Percentiles rank a stretch among this genome's conserved stretches.
phyloP scores from a whole-genome alignment of 2,888 invertebrate genomes.

The Galerucella pusilla region DNA sequence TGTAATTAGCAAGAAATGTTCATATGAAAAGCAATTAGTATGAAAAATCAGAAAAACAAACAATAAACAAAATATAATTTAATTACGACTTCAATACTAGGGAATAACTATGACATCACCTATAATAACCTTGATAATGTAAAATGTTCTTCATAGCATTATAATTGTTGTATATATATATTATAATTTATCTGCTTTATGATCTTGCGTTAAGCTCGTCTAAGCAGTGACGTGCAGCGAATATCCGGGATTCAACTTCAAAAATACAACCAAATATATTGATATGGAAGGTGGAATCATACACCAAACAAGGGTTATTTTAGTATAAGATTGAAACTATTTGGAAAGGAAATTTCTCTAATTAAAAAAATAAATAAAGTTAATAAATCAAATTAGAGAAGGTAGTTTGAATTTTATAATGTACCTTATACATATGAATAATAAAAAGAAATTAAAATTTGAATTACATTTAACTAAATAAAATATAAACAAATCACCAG shows the following conservation, averaged over 20 bases:
- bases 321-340: too few species aligned
- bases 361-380: too few species aligned
- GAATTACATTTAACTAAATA: too few species aligned
- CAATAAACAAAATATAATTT: conserved; percentile 23
- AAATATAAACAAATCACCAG: too few species aligned
- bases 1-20: background rate
- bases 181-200: conserved; percentile 19
- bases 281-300: too few species aligned
- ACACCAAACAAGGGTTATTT: too few species aligned
- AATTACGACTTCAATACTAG: conserved; percentile 22
- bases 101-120: conserved; percentile 41
- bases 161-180: conserved; percentile 19
- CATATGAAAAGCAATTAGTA: background rate
- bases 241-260: background rate
- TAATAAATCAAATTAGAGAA: too few species aligned
- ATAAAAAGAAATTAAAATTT: too few species aligned
- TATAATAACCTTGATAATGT: conserved; percentile 35
- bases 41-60: background rate
- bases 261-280: too few species aligned
- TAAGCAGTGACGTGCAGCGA: background rate
- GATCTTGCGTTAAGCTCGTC: conserved; percentile 11
- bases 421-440: too few species aligned
- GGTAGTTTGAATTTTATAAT: too few species aligned
- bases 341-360: too few species aligned
- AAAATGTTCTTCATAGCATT: conserved; percentile 26